phyloP scores from a whole-genome alignment of 2,113 vertebrate species.

The Xenopus tropicalis region UCB_Xtro_10.0 CM004445.2:71056001-71056500 shows the following conservation, averaged over 20 bases:
- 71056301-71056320: too few relatives aligned
- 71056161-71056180: conserved; percentile 17
- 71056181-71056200: conserved; percentile 4
- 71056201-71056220: background rate
- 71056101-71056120: conserved; percentile 39
- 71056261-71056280: too few relatives aligned
- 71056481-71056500: too few relatives aligned
- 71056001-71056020: conserved; percentile 37
- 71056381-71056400: too few relatives aligned
- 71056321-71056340: too few relatives aligned
- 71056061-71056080: conserved; percentile 37
- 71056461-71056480: too few relatives aligned
- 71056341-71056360: too few relatives aligned
- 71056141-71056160: conserved; percentile 30
- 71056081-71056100: conserved; percentile 28
- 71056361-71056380: too few relatives aligned
- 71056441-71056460: too few relatives aligned
- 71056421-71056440: too few relatives aligned
- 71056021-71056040: conserved; percentile 39
- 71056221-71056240: background rate
- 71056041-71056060: conserved; percentile 25
- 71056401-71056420: too few relatives aligned
- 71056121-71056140: conserved; percentile 34
- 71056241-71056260: conserved; percentile 4
- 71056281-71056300: too few relatives aligned